A percentile compares a stretch with the other conserved stretches of the same genome.
Conservation (phyloP, 2,797 vertebrate genomes). For the Xerus rutilus region DNA sequence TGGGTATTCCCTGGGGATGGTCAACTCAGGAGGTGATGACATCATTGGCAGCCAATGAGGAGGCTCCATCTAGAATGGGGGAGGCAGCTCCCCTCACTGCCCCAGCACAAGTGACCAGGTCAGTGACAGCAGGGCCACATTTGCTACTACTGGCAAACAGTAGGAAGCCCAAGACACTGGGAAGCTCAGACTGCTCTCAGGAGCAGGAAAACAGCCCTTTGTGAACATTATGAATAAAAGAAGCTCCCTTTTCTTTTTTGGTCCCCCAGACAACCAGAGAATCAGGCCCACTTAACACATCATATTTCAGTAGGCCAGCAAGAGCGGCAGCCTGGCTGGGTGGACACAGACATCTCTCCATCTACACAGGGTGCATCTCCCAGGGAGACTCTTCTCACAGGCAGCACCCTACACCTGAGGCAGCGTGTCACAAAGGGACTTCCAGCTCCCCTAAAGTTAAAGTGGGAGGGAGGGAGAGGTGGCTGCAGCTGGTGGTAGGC, state of each 20-base stretch:
- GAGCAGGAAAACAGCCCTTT: neutral
- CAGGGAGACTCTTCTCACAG: neutral
- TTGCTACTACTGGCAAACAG: neutral
- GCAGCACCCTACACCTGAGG: neutral
- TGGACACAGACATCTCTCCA: accelerated
- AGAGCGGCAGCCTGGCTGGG: neutral
- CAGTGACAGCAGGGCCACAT: neutral
- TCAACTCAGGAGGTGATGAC: neutral
- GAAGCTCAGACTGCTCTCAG: accelerated
- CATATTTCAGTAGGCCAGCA: neutral
- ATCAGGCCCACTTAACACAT: neutral
- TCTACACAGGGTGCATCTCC: neutral
- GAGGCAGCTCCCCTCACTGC: neutral
- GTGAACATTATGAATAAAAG: neutral
- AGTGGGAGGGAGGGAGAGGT: neutral
- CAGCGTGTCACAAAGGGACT: neutral
- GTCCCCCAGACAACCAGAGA: neutral
- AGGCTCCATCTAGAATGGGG: neutral
- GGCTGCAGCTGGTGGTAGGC: neutral
- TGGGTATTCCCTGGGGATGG: neutral
- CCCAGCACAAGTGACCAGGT: neutral
- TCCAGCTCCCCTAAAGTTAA: neutral
- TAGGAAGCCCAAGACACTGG: neutral
- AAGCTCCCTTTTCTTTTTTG: neutral
- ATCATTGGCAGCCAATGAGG: constrained; percentile 63